Conservation (phyloP, 2,888 invertebrate species). For the Tachina grossa region DNA sequence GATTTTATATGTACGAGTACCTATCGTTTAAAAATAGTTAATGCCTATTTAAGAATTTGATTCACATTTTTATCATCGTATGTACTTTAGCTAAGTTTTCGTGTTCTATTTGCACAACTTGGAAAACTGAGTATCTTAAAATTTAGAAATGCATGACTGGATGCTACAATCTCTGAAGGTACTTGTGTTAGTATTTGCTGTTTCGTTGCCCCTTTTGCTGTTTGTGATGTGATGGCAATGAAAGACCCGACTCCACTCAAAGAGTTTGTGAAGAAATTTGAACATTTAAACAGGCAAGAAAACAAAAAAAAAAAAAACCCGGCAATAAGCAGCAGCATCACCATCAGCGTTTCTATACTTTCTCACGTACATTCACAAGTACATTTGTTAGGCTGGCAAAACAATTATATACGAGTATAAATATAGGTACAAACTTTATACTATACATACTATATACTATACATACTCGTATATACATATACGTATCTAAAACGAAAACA, state of each 20-base stretch:
- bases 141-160: slow-evolving; percentile 18
- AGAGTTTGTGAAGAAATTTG: slow-evolving; percentile 39
- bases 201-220: slow-evolving; percentile 7
- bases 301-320: slow-evolving; percentile 6
- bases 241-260: slow-evolving; percentile 14
- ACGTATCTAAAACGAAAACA: neutral
- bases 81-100: slow-evolving; percentile 18
- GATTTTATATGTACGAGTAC: neutral
- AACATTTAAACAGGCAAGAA: slow-evolving; percentile 37
- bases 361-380: neutral
- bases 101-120: slow-evolving; percentile 61
- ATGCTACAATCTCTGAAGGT: slow-evolving; percentile 7
- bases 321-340: slow-evolving; percentile 34
- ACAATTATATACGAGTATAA: neutral
- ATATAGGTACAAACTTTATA: neutral
- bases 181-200: neutral
- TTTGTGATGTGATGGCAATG: slow-evolving; percentile 10
- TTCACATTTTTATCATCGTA: slow-evolving; percentile 12
- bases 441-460: neutral
- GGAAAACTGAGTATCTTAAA: slow-evolving; percentile 25
- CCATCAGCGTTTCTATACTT: slow-evolving; percentile 3
- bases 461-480: too few species aligned
- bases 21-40: slow-evolving; percentile 59
- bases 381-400: slow-evolving; percentile 40
- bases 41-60: slow-evolving; percentile 15